These are phyloP conservation scores for Buphagus erythrorhynchus DNA, from an alignment of 2,797 vertebrate species.

Conservation along the genomic window DNA sequence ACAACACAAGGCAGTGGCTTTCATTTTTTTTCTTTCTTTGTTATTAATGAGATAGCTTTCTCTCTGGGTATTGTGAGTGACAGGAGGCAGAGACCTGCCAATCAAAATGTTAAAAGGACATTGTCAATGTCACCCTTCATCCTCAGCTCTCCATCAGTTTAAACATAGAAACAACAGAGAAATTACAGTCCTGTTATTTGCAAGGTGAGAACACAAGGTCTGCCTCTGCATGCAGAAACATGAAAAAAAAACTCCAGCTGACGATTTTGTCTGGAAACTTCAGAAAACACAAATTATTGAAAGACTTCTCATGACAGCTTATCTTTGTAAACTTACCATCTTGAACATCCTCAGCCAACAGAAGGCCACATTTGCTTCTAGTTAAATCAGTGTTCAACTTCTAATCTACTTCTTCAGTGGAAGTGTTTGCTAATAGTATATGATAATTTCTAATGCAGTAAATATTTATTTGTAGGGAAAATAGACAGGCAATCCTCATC, in stretches of 20 bases:
- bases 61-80: background rate
- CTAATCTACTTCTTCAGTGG: background rate
- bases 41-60: slow-evolving; percentile 1
- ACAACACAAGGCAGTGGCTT: background rate
- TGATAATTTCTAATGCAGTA: background rate
- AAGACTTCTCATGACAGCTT: background rate
- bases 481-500: background rate
- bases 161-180: background rate
- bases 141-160: background rate
- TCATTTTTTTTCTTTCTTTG: background rate
- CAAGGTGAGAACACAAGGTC: background rate
- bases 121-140: background rate
- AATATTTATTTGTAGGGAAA: background rate
- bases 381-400: background rate
- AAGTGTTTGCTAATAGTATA: background rate
- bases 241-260: background rate
- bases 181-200: background rate
- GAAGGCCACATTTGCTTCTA: background rate
- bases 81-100: background rate
- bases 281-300: background rate
- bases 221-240: background rate
- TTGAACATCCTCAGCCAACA: background rate
- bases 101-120: background rate
- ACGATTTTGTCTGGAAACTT: background rate
- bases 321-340: background rate